These are phyloP conservation scores for Knipowitschia caucasica DNA, from an alignment of 2,797 vertebrate species.

Conservation along the genomic window DNA sequence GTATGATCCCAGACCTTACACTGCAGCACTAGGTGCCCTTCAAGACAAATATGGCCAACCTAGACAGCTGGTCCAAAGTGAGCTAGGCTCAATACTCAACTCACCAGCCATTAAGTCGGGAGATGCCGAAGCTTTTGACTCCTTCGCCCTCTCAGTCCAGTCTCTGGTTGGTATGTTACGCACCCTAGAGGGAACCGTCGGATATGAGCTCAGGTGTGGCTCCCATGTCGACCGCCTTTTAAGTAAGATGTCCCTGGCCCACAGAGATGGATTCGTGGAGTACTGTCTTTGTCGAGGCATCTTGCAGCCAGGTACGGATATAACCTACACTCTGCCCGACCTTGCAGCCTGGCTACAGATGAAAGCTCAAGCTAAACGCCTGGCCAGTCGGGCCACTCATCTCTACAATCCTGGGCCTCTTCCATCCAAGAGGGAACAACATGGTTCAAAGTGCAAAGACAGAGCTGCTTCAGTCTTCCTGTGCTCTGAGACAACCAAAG, in stretches of 20 bases:
- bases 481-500: too few relatives aligned
- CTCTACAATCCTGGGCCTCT: too few relatives aligned
- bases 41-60: too few relatives aligned
- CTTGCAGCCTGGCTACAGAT: too few relatives aligned
- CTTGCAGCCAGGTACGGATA: too few relatives aligned
- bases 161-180: constrained; percentile 27
- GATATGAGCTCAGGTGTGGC: constrained; percentile 24
- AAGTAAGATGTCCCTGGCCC: constrained; percentile 30
- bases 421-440: too few relatives aligned
- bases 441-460: too few relatives aligned
- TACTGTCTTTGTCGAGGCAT: too few relatives aligned
- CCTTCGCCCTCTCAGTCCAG: constrained; percentile 26
- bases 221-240: constrained; percentile 36
- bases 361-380: too few relatives aligned
- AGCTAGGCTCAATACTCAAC: constrained; percentile 14
- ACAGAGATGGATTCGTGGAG: constrained; percentile 23
- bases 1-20: constrained; percentile 22
- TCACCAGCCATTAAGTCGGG: constrained; percentile 12
- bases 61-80: constrained; percentile 10
- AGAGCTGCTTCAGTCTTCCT: too few relatives aligned
- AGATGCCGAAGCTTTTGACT: constrained; percentile 27
- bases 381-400: too few relatives aligned
- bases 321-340: too few relatives aligned
- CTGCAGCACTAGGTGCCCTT: constrained; percentile 12
- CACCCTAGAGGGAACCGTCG: constrained; percentile 20